A percentile compares a stretch with the other conserved stretches of the same genome.
phyloP scores from a whole-genome alignment of 2,113 vertebrate species.

The Chionodraco myersi region DNA sequence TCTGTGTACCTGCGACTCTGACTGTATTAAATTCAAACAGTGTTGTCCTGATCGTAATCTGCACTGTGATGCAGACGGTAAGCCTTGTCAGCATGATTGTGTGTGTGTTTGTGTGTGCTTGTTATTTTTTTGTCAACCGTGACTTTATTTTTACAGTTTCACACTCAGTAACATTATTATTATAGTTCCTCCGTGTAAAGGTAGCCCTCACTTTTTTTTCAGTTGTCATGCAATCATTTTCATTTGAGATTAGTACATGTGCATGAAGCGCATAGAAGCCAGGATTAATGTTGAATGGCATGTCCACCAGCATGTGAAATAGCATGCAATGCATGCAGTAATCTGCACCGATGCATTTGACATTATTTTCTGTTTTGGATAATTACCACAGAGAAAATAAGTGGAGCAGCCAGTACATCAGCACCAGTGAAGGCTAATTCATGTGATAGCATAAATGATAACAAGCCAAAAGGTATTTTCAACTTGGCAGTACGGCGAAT shows the following conservation, averaged over 20 bases:
- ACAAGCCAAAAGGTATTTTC: slow-evolving; percentile 73
- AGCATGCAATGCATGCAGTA: slow-evolving; percentile 59
- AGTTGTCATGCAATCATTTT: neutral
- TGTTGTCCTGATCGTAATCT: slow-evolving; percentile 88
- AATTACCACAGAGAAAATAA: slow-evolving; percentile 62
- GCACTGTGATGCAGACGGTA: slow-evolving; percentile 85
- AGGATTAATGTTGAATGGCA: slow-evolving; percentile 6
- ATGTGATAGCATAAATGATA: slow-evolving; percentile 73
- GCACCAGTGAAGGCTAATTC: slow-evolving; percentile 63
- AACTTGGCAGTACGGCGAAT: slow-evolving; percentile 18
- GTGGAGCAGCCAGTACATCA: slow-evolving; percentile 62
- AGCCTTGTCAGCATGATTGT: slow-evolving; percentile 53
- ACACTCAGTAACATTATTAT: no score
- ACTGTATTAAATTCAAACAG: slow-evolving; percentile 85
- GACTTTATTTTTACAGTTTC: neutral
- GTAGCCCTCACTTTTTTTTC: neutral
- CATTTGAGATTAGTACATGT: neutral
- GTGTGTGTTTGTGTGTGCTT: neutral
- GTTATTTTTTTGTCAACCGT: neutral
- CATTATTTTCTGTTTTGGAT: slow-evolving; percentile 56
- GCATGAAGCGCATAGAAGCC: neutral
- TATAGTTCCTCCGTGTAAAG: slow-evolving; percentile 13
- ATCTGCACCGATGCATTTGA: slow-evolving; percentile 53
- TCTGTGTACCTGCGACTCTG: slow-evolving; percentile 88
- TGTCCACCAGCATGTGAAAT: slow-evolving; percentile 39